phyloP scores from a whole-genome alignment of 2,113 vertebrate species.

The pig (Sus scrofa) region DNA sequence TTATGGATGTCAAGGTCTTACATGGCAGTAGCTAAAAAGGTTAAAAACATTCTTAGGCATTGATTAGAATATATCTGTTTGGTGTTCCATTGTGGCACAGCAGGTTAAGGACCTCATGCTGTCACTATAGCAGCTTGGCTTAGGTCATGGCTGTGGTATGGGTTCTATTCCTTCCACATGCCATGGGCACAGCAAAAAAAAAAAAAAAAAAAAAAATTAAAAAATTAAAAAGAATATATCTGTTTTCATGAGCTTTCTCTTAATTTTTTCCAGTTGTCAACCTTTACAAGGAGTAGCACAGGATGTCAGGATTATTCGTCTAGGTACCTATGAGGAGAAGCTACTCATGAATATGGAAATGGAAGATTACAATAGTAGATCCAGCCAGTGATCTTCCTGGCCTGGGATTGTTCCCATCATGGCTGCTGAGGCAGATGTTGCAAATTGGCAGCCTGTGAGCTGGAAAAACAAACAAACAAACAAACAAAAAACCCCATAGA shows the following conservation, averaged over 20 bases:
- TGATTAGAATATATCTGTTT: slow-evolving; percentile 44
- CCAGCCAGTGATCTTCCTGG: not conserved
- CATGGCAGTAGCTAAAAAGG: not conserved
- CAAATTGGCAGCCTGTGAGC: slow-evolving; percentile 18
- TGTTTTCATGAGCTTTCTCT: not conserved
- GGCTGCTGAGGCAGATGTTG: slow-evolving; percentile 21
- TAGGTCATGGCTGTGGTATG: too few species aligned
- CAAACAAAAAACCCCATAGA: not conserved
- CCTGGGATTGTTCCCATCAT: not conserved
- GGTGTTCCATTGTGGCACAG: too few species aligned
- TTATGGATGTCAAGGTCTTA: not conserved
- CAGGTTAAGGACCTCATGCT: too few species aligned
- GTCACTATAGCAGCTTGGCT: too few species aligned
- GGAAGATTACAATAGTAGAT: not conserved
- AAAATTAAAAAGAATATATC: not conserved
- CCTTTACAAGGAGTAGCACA: slow-evolving; percentile 55
- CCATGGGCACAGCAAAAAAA: too few species aligned
- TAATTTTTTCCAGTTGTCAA: slow-evolving; percentile 3
- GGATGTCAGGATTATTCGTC: slow-evolving; percentile 62
- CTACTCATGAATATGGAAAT: slow-evolving; percentile 56
- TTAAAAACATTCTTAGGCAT: not conserved
- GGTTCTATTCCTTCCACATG: too few species aligned
- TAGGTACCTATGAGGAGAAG: slow-evolving; percentile 1
- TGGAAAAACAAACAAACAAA: not conserved
- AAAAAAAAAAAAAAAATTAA: too few species aligned